Evolutionary conservation across 2,113 vertebrate species (phyloP).

Genomic region (Okapia johnstoni): DNA sequence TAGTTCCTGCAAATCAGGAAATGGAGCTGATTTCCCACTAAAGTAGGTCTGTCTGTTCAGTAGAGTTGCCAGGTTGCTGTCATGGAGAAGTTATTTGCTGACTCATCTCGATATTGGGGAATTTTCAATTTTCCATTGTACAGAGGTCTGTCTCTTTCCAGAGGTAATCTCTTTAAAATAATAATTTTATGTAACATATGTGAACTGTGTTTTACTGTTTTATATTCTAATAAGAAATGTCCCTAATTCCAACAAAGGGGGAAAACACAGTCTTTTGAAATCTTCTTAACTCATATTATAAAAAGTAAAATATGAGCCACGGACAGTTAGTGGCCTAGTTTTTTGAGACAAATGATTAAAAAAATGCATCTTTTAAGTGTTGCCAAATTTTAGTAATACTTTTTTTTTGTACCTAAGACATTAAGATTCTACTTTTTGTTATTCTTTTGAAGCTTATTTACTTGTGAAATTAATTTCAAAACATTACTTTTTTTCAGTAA

Average conservation of each 20-base stretch:
- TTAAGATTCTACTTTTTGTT: neutral
- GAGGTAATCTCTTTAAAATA: neutral
- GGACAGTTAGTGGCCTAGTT: neutral
- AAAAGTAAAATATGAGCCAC: neutral
- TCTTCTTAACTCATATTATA: neutral
- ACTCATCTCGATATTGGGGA: conserved; percentile 52
- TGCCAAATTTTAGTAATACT: neutral
- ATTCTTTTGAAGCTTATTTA: neutral
- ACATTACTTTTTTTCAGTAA: neutral
- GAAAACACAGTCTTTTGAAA: neutral
- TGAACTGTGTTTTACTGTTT: conserved; percentile 34
- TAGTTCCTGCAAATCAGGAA: neutral
- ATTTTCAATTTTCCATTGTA: conserved; percentile 56
- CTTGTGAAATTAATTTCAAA: neutral
- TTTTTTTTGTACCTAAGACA: neutral
- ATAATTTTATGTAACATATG: conserved; percentile 41
- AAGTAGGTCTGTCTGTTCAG: neutral
- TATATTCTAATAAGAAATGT: conserved; percentile 25
- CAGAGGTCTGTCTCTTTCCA: conserved; percentile 39
- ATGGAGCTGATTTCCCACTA: neutral
- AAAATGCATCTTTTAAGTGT: neutral
- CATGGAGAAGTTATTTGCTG: conserved; percentile 44
- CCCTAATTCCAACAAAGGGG: neutral
- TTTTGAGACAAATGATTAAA: neutral
- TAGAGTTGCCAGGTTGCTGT: neutral